Conservation (phyloP, 2,888 invertebrate genomes). For the Fissipunctia ypsillon region DNA sequence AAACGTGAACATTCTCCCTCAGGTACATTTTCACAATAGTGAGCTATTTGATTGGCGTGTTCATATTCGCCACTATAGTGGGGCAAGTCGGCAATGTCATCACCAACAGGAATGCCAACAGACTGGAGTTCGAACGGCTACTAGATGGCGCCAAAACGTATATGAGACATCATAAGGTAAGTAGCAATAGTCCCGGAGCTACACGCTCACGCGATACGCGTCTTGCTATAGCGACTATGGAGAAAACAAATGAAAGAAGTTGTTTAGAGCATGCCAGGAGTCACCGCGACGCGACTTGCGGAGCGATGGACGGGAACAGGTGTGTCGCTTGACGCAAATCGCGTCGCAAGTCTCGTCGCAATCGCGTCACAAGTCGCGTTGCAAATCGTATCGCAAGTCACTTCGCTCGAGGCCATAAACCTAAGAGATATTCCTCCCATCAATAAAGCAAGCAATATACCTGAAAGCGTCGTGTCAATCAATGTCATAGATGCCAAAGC, state of each 20-base stretch:
- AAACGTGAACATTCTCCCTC: conserved; percentile 77
- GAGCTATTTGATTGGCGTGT: conserved; percentile 99
- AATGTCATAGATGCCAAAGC: not conserved
- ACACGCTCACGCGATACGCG: not conserved
- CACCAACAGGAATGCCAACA: conserved; percentile 98
- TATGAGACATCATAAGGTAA: conserved; percentile 98
- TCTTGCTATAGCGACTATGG: too few species aligned
- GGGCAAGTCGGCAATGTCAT: conserved; percentile 99
- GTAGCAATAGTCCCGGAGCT: not conserved
- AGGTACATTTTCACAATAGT: conserved; percentile 99
- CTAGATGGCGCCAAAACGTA: conserved; percentile 99
- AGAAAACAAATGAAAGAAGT: not conserved
- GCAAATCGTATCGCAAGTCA: not conserved
- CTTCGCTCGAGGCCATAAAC: not conserved
- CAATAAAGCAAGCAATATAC: not conserved
- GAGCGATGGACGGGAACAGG: too few species aligned
- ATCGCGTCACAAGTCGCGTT: not conserved
- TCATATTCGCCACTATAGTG: conserved; percentile 99
- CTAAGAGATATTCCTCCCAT: not conserved
- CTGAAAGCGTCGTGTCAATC: conserved; percentile 7
- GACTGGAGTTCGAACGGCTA: conserved; percentile 98
- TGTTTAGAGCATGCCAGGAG: not conserved
- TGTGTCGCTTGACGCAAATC: not conserved
- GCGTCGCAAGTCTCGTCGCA: not conserved
- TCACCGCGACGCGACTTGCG: too few species aligned